These are phyloP conservation scores for Heliopora coerulea DNA, from an alignment of 92 coral and sea anemone species.

Conservation along the genomic window DNA sequence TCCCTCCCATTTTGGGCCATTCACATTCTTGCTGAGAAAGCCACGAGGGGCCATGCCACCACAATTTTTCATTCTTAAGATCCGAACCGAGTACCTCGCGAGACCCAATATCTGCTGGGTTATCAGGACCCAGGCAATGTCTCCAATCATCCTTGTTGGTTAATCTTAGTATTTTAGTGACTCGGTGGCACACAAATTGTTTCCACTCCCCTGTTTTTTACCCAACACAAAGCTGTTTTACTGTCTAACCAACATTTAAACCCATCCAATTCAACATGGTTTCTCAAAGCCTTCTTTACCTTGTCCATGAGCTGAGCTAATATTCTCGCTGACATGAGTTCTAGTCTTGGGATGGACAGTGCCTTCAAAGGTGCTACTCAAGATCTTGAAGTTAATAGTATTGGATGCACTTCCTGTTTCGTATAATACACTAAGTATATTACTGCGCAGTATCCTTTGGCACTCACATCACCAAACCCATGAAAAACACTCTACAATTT, in stretches of 20 bases:
- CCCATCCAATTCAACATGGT: not conserved
- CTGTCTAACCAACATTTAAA: slow-evolving; percentile 33
- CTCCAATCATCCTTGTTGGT: slow-evolving; percentile 31
- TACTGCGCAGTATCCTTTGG: too few relatives aligned
- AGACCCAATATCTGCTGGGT: slow-evolving; percentile 1
- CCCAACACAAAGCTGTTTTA: slow-evolving; percentile 40
- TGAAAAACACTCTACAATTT: too few relatives aligned
- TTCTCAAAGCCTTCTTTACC: slow-evolving; percentile 13
- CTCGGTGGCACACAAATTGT: slow-evolving; percentile 39
- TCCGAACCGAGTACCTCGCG: too few relatives aligned
- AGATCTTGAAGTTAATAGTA: too few relatives aligned
- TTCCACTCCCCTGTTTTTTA: slow-evolving; percentile 21
- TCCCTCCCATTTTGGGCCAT: slow-evolving; percentile 29
- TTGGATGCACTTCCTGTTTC: too few relatives aligned
- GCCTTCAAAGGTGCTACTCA: too few relatives aligned
- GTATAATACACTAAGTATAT: too few relatives aligned
- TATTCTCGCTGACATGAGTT: slow-evolving; percentile 42
- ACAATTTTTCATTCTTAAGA: too few relatives aligned
- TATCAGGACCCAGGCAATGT: slow-evolving; percentile 33
- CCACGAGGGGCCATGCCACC: too few relatives aligned
- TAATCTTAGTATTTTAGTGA: slow-evolving; percentile 4
- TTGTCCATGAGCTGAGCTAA: slow-evolving; percentile 33
- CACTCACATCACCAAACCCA: too few relatives aligned
- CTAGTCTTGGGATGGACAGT: slow-evolving; percentile 36
- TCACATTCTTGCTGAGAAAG: slow-evolving; percentile 1